These are phyloP conservation scores for Disparrhopalites patrizii DNA, from an alignment of 2,888 invertebrate genomes.

Conservation along the genomic window DNA sequence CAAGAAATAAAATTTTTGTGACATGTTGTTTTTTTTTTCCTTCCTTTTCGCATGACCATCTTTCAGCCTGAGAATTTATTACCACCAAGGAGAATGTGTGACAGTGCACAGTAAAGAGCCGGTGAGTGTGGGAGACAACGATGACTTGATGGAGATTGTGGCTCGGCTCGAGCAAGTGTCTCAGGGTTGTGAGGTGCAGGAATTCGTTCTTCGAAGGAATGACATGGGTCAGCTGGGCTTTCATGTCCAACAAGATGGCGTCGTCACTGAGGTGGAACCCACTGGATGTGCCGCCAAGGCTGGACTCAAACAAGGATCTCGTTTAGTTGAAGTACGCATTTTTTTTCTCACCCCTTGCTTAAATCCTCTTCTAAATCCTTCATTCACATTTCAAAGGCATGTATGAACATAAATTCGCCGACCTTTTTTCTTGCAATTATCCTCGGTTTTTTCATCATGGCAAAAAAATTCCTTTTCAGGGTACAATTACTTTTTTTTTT, in stretches of 20 bases:
- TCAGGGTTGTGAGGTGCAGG: slow-evolving; percentile 67
- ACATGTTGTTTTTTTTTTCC: not conserved
- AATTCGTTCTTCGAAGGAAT: slow-evolving; percentile 75
- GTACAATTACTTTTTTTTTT: slow-evolving; percentile 5
- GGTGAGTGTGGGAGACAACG: slow-evolving; percentile 59
- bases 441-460: too few species aligned
- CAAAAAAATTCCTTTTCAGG: too few species aligned
- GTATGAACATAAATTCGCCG: too few species aligned
- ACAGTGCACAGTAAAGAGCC: slow-evolving; percentile 71
- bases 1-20: too few species aligned
- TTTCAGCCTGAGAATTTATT: slow-evolving; percentile 73
- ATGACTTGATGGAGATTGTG: slow-evolving; percentile 70
- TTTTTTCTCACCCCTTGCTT: not conserved
- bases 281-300: slow-evolving; percentile 69
- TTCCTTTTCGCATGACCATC: too few species aligned
- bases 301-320: slow-evolving; percentile 82
- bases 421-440: too few species aligned
- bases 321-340: slow-evolving; percentile 69
- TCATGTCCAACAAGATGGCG: slow-evolving; percentile 87
- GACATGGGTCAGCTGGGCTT: slow-evolving; percentile 80
- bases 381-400: not conserved
- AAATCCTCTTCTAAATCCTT: not conserved
- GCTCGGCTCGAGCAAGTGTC: slow-evolving; percentile 77
- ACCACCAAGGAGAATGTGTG: slow-evolving; percentile 91
- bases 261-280: slow-evolving; percentile 87